A percentile compares a stretch with the other conserved stretches of the same genome.
phyloP scores from a whole-genome alignment of 2,113 vertebrate species.

The Turdus rufiventris region DNA sequence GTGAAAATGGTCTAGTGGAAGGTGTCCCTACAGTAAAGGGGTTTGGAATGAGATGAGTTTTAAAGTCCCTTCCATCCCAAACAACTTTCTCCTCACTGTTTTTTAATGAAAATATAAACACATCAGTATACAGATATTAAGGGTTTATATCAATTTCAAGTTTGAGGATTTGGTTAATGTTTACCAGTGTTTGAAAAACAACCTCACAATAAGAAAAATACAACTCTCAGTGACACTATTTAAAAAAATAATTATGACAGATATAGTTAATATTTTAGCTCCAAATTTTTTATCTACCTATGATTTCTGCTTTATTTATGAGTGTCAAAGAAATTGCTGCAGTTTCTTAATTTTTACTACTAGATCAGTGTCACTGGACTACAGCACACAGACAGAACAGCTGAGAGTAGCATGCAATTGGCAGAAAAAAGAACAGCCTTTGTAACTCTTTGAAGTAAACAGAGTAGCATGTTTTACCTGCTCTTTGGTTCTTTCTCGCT shows the following conservation, averaged over 20 bases:
- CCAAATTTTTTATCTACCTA: background rate
- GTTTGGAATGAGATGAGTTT: background rate
- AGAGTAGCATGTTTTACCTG: constrained; percentile 65
- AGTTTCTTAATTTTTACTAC: background rate
- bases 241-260: background rate
- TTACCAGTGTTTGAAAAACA: background rate
- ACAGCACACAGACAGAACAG: background rate
- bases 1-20: background rate
- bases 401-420: background rate
- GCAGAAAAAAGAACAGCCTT: background rate
- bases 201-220: background rate
- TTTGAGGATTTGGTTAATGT: background rate
- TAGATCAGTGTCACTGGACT: background rate
- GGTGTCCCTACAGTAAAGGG: background rate
- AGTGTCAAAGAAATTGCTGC: background rate
- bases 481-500: constrained; percentile 72
- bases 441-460: background rate
- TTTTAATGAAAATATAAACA: background rate
- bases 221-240: background rate
- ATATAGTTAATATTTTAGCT: background rate
- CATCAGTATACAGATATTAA: background rate
- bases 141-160: background rate
- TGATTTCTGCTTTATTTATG: background rate
- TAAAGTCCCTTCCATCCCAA: background rate
- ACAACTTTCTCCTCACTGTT: background rate